These are phyloP conservation scores for Ispidina picta DNA, from an alignment of 2,797 vertebrate species.

Conservation along the genomic window DNA sequence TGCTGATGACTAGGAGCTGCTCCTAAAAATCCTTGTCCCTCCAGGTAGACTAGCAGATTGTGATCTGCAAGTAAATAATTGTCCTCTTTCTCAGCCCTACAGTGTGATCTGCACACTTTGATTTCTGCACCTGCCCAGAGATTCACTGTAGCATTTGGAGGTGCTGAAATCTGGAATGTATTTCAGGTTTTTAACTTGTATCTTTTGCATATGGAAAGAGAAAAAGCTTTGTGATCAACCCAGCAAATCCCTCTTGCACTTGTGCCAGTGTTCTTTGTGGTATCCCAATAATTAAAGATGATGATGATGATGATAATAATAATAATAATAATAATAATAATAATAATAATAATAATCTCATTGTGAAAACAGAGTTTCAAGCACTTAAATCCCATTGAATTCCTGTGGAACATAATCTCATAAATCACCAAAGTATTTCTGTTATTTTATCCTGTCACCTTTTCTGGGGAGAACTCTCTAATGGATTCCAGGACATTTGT, in stretches of 20 bases:
- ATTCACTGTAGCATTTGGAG: background rate
- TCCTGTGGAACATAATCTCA: background rate
- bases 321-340: background rate
- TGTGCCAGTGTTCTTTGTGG: background rate
- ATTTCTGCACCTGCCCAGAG: background rate
- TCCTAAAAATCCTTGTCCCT: background rate
- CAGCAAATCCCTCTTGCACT: too few relatives aligned
- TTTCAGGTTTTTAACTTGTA: background rate
- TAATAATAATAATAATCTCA: background rate
- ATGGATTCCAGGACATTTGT: background rate
- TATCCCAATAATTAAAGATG: background rate
- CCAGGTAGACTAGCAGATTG: background rate
- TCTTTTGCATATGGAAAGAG: background rate
- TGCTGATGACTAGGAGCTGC: background rate
- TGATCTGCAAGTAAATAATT: background rate
- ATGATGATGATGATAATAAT: too few relatives aligned
- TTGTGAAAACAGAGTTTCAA: conserved; percentile 5
- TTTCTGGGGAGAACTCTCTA: background rate
- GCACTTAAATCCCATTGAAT: background rate
- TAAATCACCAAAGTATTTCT: background rate
- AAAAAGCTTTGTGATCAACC: background rate
- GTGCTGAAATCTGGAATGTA: background rate
- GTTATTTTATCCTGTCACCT: background rate
- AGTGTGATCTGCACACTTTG: background rate
- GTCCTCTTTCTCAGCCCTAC: background rate